A percentile compares a stretch with the other conserved stretches of the same genome.
phyloP scores from a whole-genome alignment of 2,797 vertebrate genomes.

The Macropus fuliginosus region DNA sequence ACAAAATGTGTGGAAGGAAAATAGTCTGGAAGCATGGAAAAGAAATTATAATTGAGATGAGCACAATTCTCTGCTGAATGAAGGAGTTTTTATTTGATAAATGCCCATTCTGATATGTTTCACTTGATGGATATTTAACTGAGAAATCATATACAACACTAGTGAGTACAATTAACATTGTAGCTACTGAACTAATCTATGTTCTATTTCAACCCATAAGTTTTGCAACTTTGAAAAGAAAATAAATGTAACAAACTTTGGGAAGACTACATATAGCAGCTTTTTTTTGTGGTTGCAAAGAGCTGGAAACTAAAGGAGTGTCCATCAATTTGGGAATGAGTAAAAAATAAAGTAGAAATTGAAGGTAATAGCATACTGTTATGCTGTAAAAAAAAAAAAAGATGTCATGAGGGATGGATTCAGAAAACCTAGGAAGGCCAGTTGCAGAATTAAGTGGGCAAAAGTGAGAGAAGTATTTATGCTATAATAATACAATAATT shows the following conservation, averaged over 20 bases:
- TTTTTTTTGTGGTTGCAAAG: not conserved
- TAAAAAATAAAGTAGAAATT: not conserved
- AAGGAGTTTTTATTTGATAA: not conserved
- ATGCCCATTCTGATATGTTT: not conserved
- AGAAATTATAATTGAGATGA: not conserved
- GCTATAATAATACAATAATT: not conserved
- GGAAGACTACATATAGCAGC: not conserved
- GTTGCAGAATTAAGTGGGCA: not conserved
- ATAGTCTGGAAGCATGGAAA: not conserved
- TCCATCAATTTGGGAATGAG: not conserved
- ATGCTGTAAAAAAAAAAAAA: not conserved
- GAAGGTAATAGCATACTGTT: not conserved
- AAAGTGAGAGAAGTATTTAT: not conserved
- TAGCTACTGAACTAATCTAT: not conserved
- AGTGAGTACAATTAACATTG: not conserved
- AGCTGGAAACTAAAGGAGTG: not conserved
- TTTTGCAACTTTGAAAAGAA: not conserved
- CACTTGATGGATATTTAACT: not conserved
- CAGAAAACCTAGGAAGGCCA: not conserved
- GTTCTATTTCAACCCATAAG: not conserved
- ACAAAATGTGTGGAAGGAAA: not conserved
- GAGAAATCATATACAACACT: not conserved
- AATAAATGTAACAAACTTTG: not conserved
- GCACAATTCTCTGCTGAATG: not conserved
- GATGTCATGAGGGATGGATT: not conserved